phyloP scores from a whole-genome alignment of 2,113 vertebrate genomes.

The Rattus rattus region DNA sequence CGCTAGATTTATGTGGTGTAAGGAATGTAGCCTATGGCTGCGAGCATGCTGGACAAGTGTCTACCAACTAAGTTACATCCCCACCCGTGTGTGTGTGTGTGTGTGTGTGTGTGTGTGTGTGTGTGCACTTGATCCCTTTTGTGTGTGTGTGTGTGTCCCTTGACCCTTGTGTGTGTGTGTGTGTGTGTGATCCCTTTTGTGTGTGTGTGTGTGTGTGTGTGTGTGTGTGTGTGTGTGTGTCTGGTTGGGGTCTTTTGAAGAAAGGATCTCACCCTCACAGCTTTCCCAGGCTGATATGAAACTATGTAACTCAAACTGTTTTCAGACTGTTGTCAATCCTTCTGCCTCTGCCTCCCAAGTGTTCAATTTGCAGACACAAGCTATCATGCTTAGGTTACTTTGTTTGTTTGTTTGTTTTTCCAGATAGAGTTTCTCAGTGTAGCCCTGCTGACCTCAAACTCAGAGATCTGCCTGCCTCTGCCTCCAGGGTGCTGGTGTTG shows the following conservation, averaged over 20 bases:
- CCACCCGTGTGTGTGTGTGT: neutral
- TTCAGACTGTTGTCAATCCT: neutral
- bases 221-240: neutral
- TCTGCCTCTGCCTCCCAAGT: neutral
- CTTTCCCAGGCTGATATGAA: neutral
- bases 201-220: too few species aligned
- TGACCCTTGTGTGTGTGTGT: too few species aligned
- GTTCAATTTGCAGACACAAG: neutral
- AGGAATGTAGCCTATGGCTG: neutral
- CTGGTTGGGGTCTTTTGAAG: neutral
- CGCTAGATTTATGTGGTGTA: neutral
- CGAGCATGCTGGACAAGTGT: neutral
- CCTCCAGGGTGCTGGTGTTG: neutral
- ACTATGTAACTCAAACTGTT: neutral
- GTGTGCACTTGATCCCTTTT: too few species aligned
- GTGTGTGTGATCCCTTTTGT: neutral
- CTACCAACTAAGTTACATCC: neutral
- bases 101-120: too few species aligned
- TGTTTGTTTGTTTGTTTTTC: neutral
- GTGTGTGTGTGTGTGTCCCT: neutral
- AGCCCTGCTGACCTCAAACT: neutral
- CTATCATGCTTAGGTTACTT: neutral
- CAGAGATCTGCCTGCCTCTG: neutral
- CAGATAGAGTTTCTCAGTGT: neutral
- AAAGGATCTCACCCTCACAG: neutral